Evolutionary conservation across 2,888 invertebrate genomes (phyloP).

Genomic region (Muscina levida): DNA sequence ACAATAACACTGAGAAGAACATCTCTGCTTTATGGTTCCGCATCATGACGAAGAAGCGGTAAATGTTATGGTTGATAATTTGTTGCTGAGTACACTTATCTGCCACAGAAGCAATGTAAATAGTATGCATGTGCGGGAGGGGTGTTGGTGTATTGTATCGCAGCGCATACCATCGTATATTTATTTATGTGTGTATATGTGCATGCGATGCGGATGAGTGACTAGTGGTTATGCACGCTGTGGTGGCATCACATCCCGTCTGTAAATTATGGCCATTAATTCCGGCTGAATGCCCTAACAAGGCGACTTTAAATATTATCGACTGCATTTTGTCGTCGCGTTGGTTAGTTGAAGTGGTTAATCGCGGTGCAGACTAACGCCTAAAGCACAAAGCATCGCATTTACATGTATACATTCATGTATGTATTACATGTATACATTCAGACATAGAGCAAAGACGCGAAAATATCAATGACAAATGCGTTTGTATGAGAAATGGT

Average conservation of each 20-base stretch:
- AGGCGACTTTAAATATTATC: conserved; percentile 22
- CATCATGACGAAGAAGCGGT: conserved; percentile 16
- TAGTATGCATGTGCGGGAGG: neutral
- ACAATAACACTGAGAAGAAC: too few species aligned
- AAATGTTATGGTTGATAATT: conserved; percentile 39
- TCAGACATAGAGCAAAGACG: too few species aligned
- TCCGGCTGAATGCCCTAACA: conserved; percentile 32
- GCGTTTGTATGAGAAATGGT: too few species aligned
- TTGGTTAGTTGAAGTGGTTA: conserved; percentile 33
- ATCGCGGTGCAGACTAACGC: conserved; percentile 16
- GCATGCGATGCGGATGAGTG: conserved; percentile 6
- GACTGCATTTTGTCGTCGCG: conserved; percentile 13
- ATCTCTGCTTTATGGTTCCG: conserved; percentile 14
- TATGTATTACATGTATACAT: too few species aligned
- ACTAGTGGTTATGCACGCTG: conserved; percentile 14
- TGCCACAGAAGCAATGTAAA: neutral
- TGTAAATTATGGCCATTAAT: conserved; percentile 39
- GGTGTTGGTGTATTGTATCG: neutral
- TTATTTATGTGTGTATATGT: neutral
- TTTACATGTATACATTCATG: too few species aligned
- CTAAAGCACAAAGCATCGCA: too few species aligned
- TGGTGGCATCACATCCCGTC: conserved; percentile 27
- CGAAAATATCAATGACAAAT: too few species aligned
- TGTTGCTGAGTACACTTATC: conserved; percentile 5
- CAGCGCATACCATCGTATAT: neutral